phyloP scores from a whole-genome alignment of 2,888 invertebrate species.

The Rhorus exstirpatorius region DNA sequence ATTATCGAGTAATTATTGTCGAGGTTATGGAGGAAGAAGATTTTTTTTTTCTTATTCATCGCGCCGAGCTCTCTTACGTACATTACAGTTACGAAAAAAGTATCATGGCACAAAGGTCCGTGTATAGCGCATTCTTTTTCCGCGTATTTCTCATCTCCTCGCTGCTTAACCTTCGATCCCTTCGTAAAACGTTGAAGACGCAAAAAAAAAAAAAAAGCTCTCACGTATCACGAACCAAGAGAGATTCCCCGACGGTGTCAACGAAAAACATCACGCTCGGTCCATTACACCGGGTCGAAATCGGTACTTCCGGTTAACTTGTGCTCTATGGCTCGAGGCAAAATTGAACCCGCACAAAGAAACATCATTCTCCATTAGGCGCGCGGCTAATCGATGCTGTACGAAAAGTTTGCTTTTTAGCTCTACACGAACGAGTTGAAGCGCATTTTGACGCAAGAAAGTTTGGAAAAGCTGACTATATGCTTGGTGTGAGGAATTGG shows the following conservation, averaged over 20 bases:
- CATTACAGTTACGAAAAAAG: conserved; percentile 33
- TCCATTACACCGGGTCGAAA: not conserved
- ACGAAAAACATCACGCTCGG: not conserved
- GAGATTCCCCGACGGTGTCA: not conserved
- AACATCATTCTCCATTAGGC: too few relatives aligned
- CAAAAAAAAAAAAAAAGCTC: conserved; percentile 6
- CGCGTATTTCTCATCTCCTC: conserved; percentile 23
- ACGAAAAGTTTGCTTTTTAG: too few relatives aligned
- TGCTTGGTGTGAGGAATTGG: too few relatives aligned
- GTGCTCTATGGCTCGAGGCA: too few relatives aligned
- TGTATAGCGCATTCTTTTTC: not conserved
- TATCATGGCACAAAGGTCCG: not conserved
- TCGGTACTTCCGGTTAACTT: not conserved
- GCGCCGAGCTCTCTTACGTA: not conserved
- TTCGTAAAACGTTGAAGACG: not conserved
- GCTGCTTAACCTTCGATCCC: conserved; percentile 8
- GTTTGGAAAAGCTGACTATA: too few relatives aligned
- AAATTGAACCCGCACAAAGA: too few relatives aligned
- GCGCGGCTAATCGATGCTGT: too few relatives aligned
- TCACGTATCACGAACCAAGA: not conserved
- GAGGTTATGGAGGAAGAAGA: conserved; percentile 1
- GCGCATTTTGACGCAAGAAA: too few relatives aligned
- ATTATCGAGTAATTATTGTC: conserved; percentile 55
- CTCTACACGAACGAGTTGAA: too few relatives aligned
- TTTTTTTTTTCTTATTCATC: conserved; percentile 39